These are phyloP conservation scores for Psammodynastes pulverulentus DNA, from an alignment of 2,113 vertebrate genomes.

Conservation along the genomic window DNA sequence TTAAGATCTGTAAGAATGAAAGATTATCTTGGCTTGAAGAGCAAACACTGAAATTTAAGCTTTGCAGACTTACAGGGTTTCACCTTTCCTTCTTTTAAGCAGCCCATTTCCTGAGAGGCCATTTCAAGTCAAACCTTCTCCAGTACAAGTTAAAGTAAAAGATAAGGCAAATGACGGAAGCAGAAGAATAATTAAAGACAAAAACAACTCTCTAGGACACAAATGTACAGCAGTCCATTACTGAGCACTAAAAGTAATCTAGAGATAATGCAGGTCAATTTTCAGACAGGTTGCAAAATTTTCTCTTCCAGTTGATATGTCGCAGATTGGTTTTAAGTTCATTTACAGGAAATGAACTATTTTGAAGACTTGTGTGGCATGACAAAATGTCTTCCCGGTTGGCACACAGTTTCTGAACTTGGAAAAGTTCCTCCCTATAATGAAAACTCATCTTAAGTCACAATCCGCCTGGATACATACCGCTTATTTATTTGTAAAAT, in stretches of 20 bases:
- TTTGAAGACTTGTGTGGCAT: constrained; percentile 40
- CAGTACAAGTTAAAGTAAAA: constrained; percentile 1
- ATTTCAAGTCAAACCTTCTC: background rate
- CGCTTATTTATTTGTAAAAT: background rate
- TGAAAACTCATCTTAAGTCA: constrained; percentile 9
- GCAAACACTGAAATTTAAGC: constrained; percentile 1
- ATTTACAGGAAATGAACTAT: constrained; percentile 50
- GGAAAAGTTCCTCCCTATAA: background rate
- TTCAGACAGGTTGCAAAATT: constrained; percentile 40
- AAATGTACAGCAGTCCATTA: constrained; percentile 55
- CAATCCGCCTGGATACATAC: constrained; percentile 23
- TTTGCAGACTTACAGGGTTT: background rate
- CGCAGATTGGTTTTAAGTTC: constrained; percentile 57
- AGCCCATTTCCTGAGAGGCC: background rate
- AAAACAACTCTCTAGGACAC: constrained; percentile 47
- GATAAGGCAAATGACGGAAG: background rate
- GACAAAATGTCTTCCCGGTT: constrained; percentile 61
- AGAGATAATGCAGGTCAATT: constrained; percentile 53
- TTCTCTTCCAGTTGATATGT: constrained; percentile 37
- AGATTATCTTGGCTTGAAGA: background rate
- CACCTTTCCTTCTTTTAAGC: background rate
- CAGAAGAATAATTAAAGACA: constrained; percentile 42
- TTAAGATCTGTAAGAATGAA: background rate
- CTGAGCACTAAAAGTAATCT: constrained; percentile 50
- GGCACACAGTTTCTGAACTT: constrained; percentile 53